Conservation (phyloP, 30 jellyfish, hydroid and myxozoan species). For the Cassiopea andromeda region DNA sequence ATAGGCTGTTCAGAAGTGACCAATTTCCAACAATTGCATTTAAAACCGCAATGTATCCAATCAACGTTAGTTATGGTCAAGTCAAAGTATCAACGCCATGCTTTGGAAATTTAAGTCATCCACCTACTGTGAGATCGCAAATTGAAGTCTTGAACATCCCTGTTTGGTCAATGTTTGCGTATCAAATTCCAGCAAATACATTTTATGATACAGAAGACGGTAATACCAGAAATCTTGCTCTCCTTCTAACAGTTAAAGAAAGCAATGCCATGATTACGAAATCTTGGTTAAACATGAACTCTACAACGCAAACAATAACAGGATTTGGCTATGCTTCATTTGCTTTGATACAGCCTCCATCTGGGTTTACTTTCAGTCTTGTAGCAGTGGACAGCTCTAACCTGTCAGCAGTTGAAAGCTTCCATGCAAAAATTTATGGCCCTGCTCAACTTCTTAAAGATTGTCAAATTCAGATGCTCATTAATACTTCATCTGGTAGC, state of each 20-base stretch:
- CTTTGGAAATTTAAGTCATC: slow-evolving; percentile 42
- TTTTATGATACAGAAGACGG: slow-evolving; percentile 86
- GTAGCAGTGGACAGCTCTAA: slow-evolving; percentile 74
- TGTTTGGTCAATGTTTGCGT: slow-evolving; percentile 60
- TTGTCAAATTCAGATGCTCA: slow-evolving; percentile 56
- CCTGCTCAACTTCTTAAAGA: slow-evolving; percentile 50
- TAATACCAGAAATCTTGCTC: slow-evolving; percentile 57
- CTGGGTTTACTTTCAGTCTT: slow-evolving; percentile 53
- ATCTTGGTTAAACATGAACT: slow-evolving; percentile 77
- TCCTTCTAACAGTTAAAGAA: slow-evolving; percentile 9
- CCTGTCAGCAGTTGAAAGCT: slow-evolving; percentile 70
- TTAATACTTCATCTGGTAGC: slow-evolving; percentile 28
- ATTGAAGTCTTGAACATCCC: slow-evolving; percentile 22
- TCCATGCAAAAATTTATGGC: slow-evolving; percentile 62
- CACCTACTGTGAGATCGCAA: slow-evolving; percentile 58
- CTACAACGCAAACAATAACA: slow-evolving; percentile 57
- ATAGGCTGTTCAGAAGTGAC: slow-evolving; percentile 26
- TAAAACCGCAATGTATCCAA: slow-evolving; percentile 47
- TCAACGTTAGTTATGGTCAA: slow-evolving; percentile 32
- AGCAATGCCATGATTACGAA: slow-evolving; percentile 17
- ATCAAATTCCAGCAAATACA: slow-evolving; percentile 63
- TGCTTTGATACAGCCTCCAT: slow-evolving; percentile 38
- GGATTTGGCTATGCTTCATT: slow-evolving; percentile 56
- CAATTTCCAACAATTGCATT: slow-evolving; percentile 40
- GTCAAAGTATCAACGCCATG: slow-evolving; percentile 34